A percentile compares a stretch with the other conserved stretches of the same genome.
Evolutionary conservation across 2,888 invertebrate genomes (phyloP).

Genomic region (Drosophila tripunctata): DNA sequence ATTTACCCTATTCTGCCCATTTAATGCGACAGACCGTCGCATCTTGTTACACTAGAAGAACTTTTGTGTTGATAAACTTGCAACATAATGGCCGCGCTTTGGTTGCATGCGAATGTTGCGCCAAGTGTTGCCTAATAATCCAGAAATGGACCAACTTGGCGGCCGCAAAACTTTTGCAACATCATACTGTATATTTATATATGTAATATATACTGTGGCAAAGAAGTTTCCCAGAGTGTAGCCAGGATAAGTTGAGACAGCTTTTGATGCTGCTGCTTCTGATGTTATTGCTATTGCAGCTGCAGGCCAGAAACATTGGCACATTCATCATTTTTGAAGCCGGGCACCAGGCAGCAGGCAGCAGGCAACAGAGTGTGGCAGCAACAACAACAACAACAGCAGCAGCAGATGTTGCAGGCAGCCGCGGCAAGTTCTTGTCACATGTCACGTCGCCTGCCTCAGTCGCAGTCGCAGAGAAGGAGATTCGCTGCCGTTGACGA

Average conservation of each 20-base stretch:
- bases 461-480: constrained; percentile 1
- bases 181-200: no score
- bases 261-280: constrained; percentile 11
- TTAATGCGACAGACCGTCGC: constrained; percentile 14
- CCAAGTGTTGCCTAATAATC: constrained; percentile 74
- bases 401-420: constrained; percentile 67
- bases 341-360: constrained; percentile 38
- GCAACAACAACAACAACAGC: constrained; percentile 18
- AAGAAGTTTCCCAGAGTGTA: constrained; percentile 67
- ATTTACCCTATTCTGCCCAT: constrained; percentile 29
- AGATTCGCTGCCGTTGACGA: constrained; percentile 7
- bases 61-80: constrained; percentile 57
- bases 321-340: constrained; percentile 73
- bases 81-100: constrained; percentile 26
- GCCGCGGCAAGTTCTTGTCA: constrained; percentile 77
- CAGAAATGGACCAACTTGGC: constrained; percentile 58
- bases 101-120: constrained; percentile 47
- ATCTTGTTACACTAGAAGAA: constrained; percentile 39
- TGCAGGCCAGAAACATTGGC: constrained; percentile 68
- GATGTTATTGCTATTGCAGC: constrained; percentile 19
- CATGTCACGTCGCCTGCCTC: constrained; percentile 72
- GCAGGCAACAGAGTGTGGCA: constrained; percentile 38
- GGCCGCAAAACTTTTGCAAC: constrained; percentile 67
- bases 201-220: constrained; percentile 33
- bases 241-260: constrained; percentile 42